Percentiles rank a stretch among this genome's conserved stretches.
These are phyloP conservation scores for Orbicella faveolata DNA, from an alignment of 64 coral and sea anemone genomes.

Conservation along the genomic window DNA sequence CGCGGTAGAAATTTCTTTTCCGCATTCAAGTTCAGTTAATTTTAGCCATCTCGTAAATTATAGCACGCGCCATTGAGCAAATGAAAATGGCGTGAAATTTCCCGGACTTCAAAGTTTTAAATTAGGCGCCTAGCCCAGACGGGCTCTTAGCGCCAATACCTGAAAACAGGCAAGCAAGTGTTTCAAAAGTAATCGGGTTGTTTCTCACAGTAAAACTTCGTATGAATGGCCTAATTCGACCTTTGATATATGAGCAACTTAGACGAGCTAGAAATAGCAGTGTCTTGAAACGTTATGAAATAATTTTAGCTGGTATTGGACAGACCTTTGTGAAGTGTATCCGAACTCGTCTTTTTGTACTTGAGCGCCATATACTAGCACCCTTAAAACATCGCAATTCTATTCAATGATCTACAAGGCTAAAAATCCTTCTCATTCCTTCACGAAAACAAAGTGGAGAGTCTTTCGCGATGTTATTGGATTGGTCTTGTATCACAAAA, in stretches of 20 bases:
- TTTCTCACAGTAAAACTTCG: background rate
- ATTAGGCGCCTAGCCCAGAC: background rate
- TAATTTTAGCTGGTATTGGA: background rate
- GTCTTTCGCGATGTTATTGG: background rate
- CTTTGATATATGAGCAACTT: background rate
- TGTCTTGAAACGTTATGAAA: background rate
- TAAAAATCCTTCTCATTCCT: background rate
- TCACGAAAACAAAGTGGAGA: background rate
- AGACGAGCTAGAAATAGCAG: background rate
- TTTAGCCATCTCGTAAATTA: background rate
- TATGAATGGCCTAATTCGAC: background rate
- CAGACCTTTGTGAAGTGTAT: background rate
- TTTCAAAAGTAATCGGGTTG: background rate
- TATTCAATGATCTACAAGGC: background rate
- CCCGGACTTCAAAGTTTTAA: conserved; percentile 2
- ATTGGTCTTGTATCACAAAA: background rate
- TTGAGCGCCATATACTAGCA: background rate
- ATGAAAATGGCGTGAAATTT: conserved; percentile 43
- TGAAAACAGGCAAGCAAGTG: background rate
- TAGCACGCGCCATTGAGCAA: background rate
- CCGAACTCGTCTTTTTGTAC: background rate
- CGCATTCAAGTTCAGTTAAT: conserved; percentile 3
- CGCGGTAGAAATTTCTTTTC: conserved; percentile 4
- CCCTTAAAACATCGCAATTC: background rate
- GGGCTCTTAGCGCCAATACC: background rate